Conservation (phyloP, 2,113 vertebrate species). For the Eretmodus cyanostictus region DNA sequence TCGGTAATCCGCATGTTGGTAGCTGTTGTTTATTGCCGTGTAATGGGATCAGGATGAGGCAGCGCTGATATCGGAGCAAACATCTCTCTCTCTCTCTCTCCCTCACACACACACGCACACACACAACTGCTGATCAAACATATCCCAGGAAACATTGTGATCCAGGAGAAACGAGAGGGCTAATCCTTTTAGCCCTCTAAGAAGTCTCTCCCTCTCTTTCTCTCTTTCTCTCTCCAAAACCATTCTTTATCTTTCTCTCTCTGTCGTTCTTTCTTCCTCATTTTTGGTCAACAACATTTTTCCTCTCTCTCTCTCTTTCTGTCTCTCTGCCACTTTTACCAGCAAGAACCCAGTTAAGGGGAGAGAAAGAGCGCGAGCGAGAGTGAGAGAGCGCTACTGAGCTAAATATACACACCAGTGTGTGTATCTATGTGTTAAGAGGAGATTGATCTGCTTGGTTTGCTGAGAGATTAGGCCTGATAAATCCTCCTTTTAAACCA, state of each 20-base stretch:
- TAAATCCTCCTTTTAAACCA: slow-evolving; percentile 49
- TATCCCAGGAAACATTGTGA: slow-evolving; percentile 64
- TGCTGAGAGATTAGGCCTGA: slow-evolving; percentile 60
- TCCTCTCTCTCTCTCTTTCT: neutral
- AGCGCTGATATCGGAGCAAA: too few species aligned
- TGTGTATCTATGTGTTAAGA: slow-evolving; percentile 12
- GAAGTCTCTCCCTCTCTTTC: slow-evolving; percentile 54
- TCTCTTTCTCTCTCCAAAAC: slow-evolving; percentile 13
- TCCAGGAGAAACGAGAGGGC: slow-evolving; percentile 77
- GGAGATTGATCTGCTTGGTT: slow-evolving; percentile 53
- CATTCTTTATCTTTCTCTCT: slow-evolving; percentile 3
- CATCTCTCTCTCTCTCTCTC: too few species aligned
- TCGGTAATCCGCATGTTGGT: too few species aligned
- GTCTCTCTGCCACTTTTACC: neutral
- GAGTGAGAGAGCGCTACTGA: neutral
- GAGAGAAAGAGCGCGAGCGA: neutral
- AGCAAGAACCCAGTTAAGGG: slow-evolving; percentile 1
- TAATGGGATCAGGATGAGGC: too few species aligned
- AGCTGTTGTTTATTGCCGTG: too few species aligned
- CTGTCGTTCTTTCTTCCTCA: neutral
- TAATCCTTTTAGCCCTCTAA: slow-evolving; percentile 79
- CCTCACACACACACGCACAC: slow-evolving; percentile 1
- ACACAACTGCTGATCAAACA: slow-evolving; percentile 48
- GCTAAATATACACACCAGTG: slow-evolving; percentile 58
- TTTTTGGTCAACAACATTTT: slow-evolving; percentile 27